A percentile compares a stretch with the other conserved stretches of the same genome.
Evolutionary conservation across 2,113 vertebrate species (phyloP).

Genomic region (Crotalus helleri): DNA sequence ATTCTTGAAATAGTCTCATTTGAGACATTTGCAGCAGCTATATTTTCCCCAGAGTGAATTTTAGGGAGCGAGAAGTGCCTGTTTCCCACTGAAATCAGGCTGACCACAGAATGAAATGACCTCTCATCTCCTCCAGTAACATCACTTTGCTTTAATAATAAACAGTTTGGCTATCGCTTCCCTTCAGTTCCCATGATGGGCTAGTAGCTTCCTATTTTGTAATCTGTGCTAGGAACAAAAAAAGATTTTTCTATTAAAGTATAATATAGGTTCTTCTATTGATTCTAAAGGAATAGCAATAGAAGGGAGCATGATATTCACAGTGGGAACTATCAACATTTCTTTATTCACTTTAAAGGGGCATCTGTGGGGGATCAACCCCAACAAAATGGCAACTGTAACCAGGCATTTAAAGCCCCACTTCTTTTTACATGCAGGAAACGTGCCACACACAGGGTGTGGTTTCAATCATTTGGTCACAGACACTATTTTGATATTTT

Average conservation of each 20-base stretch:
- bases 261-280: neutral
- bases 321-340: neutral
- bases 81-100: constrained; percentile 36
- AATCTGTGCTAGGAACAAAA: constrained; percentile 44
- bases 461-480: neutral
- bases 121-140: constrained; percentile 62
- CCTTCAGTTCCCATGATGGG: constrained; percentile 47
- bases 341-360: neutral
- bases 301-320: neutral
- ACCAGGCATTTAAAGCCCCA: neutral
- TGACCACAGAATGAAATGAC: constrained; percentile 51
- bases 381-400: neutral
- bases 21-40: constrained; percentile 21
- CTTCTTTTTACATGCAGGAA: neutral
- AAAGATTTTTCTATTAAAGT: neutral
- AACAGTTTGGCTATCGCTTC: constrained; percentile 57
- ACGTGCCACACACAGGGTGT: neutral
- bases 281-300: neutral
- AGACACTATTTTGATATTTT: neutral
- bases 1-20: neutral
- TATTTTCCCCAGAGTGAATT: constrained; percentile 1
- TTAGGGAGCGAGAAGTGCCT: neutral
- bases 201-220: constrained; percentile 57
- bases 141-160: constrained; percentile 77
- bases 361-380: neutral